A percentile compares a stretch with the other conserved stretches of the same genome.
Evolutionary conservation across 2,113 vertebrate species (phyloP).

Genomic region (Vicugna pacos): DNA sequence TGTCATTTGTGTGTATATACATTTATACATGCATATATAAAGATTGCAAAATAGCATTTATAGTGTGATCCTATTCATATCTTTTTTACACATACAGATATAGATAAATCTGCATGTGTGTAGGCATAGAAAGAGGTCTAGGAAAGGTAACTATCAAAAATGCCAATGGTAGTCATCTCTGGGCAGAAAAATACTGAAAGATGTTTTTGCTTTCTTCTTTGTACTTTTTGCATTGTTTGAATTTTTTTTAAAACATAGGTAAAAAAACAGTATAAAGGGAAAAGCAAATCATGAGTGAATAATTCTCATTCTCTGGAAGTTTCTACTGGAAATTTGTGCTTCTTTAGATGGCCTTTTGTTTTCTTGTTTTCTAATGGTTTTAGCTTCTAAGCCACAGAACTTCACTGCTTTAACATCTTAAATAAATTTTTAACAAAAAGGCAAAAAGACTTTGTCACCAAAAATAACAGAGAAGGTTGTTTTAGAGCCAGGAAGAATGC

Average conservation of each 20-base stretch:
- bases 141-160: background rate
- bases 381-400: background rate
- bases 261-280: background rate
- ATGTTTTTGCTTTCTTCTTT: constrained; percentile 26
- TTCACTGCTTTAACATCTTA: background rate
- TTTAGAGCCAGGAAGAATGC: background rate
- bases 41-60: background rate
- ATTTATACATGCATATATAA: background rate
- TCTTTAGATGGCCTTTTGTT: background rate
- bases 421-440: background rate
- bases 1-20: background rate
- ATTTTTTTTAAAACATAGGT: constrained; percentile 7
- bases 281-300: background rate
- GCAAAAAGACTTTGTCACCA: background rate
- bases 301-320: background rate
- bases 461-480: background rate
- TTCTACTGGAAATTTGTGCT: background rate
- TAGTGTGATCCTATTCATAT: background rate
- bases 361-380: constrained; percentile 37
- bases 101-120: background rate
- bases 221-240: background rate
- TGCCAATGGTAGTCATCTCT: background rate
- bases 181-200: background rate
- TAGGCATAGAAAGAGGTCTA: background rate
- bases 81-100: background rate